Base-by-base conservation (phyloP, 2,797 vertebrate species). In the Vultur gryphus region DNA sequence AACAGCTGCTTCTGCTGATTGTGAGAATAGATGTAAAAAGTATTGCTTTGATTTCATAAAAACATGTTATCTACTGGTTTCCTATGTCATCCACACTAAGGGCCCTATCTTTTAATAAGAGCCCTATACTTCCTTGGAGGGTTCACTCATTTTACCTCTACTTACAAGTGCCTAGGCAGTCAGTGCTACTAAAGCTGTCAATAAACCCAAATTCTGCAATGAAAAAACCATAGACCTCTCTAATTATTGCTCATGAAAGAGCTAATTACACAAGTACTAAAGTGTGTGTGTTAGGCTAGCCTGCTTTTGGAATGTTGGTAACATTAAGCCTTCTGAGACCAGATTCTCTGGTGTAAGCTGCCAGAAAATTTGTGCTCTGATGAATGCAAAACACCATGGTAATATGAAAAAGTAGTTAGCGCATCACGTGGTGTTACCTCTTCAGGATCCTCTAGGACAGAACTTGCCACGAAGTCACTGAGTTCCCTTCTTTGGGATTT, bases 1-100 rank as follows among this genome's bases (percentile, higher is more conserved):
- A 97, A 93, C 84, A 97, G 75, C 73, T 93, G 54, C 26, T 75
- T 85, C 66, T 91, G 78, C 90, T 92, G 59, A 87, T 93, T 91
- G 26, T 48, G 72, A 82, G 24, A 87, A 35, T 46, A 93, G 66
- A 88, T 75, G 16, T 66, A 87, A 89, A 96, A 94, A 61, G 48
- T 83, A 79, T 39, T 16, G 31, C 72, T 86, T 88, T 33, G 62
- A 49, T 72, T 91, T 90, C 71, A 7, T 66, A 69, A 84, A 94
- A 95, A 69, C 12, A 20, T 76, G 18, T 43, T 69, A 37, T 78
- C 48, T 58, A 8, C 17, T 84, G 62, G 6, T 76, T 64, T 65
- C 46, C 29, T 37, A 1, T 21, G 35, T 49, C 39, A 66, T 37
- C 23, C 28, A 19, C 10, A 23, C 18, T 19, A 61, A 72, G 24